phyloP scores from a whole-genome alignment of 2,888 invertebrate species.

The Cerastis rubricosa region DNA sequence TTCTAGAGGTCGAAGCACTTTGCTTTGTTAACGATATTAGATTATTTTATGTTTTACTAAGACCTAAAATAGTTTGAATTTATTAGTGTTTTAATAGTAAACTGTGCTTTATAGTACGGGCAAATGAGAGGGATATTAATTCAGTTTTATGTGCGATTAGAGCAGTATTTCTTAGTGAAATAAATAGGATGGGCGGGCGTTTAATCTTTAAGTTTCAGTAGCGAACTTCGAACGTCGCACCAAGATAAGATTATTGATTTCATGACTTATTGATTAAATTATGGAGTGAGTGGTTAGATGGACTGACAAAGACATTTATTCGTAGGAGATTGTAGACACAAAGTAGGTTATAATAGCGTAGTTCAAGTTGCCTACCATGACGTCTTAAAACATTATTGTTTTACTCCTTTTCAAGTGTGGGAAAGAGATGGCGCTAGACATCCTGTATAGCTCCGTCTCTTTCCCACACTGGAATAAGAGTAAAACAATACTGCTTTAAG shows the following conservation, averaged over 20 bases:
- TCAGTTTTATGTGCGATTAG: neutral
- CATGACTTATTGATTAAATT: neutral
- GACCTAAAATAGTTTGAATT: neutral
- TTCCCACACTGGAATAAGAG: too few relatives aligned
- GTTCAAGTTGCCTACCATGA: too few relatives aligned
- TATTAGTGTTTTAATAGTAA: neutral
- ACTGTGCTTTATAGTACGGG: neutral
- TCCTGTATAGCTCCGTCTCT: too few relatives aligned
- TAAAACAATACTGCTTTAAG: too few relatives aligned
- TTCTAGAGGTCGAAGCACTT: constrained; percentile 1
- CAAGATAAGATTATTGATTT: too few relatives aligned
- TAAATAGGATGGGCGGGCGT: neutral
- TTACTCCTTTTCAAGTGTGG: too few relatives aligned
- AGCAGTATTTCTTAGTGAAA: neutral
- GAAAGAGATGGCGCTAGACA: too few relatives aligned
- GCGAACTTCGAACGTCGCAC: too few relatives aligned
- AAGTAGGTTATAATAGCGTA: too few relatives aligned
- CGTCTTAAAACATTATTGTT: too few relatives aligned
- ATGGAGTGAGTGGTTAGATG: neutral
- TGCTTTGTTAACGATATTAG: constrained; percentile 12
- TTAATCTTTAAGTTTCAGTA: neutral
- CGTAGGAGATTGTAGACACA: too few relatives aligned
- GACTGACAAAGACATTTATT: neutral
- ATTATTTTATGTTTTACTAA: neutral
- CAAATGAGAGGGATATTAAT: neutral